phyloP scores from a whole-genome alignment of 2,888 invertebrate genomes.

The Lobophora halterata region DNA sequence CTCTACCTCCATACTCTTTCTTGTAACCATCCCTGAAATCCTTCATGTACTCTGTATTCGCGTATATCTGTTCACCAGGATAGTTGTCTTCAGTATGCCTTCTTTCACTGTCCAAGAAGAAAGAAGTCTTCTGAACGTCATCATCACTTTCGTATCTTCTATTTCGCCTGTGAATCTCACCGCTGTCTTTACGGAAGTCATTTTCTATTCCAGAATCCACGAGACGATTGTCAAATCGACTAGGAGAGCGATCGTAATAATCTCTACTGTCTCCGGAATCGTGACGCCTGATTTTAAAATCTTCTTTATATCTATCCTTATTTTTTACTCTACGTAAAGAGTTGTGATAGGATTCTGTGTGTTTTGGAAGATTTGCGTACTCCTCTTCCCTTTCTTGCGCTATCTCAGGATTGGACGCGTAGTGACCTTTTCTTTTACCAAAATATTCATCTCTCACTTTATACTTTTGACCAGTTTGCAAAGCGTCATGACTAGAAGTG shows the following conservation, averaged over 20 bases:
- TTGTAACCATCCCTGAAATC: slow-evolving; percentile 57
- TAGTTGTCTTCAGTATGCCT: slow-evolving; percentile 86
- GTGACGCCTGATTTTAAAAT: slow-evolving; percentile 63
- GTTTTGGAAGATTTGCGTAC: slow-evolving; percentile 70
- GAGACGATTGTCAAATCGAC: slow-evolving; percentile 79
- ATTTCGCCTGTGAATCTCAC: slow-evolving; percentile 68
- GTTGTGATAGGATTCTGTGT: slow-evolving; percentile 78
- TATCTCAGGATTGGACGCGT: slow-evolving; percentile 83
- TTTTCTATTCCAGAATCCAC: slow-evolving; percentile 92
- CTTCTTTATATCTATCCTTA: slow-evolving; percentile 63
- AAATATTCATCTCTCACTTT: slow-evolving; percentile 69
- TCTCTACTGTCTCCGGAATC: slow-evolving; percentile 76
- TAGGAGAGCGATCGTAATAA: slow-evolving; percentile 68
- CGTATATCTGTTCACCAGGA: slow-evolving; percentile 71
- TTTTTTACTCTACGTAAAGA: slow-evolving; percentile 82
- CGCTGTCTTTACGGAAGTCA: slow-evolving; percentile 86
- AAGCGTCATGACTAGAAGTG: slow-evolving; percentile 73
- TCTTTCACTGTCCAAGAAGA: slow-evolving; percentile 87
- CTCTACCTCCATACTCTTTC: slow-evolving; percentile 64
- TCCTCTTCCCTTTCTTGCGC: slow-evolving; percentile 74
- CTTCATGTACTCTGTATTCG: slow-evolving; percentile 66
- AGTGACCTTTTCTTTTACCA: slow-evolving; percentile 74
- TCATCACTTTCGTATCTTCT: slow-evolving; percentile 83
- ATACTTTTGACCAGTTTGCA: slow-evolving; percentile 70
- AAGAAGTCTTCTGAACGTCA: slow-evolving; percentile 84